phyloP scores from a whole-genome alignment of 2,113 vertebrate species.

The Bothrops jararaca region DNA sequence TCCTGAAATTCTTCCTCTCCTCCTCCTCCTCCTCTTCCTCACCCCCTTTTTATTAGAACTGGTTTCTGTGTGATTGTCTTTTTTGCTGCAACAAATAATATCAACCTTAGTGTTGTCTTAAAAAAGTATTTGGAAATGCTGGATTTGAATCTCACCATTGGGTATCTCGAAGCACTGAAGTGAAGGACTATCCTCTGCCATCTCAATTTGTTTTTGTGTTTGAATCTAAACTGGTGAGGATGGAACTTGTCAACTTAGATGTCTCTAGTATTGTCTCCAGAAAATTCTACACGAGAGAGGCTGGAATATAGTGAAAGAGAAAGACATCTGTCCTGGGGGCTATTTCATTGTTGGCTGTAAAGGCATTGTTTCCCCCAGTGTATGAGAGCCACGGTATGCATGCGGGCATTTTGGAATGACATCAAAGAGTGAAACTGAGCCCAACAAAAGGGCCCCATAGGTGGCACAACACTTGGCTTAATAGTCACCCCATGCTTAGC shows the following conservation, averaged over 20 bases:
- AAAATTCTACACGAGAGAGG: neutral
- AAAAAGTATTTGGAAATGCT: neutral
- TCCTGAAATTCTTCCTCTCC: neutral
- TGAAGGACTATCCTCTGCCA: neutral
- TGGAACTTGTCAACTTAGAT: constrained; percentile 6
- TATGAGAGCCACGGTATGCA: neutral
- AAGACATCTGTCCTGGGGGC: neutral
- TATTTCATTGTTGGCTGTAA: neutral
- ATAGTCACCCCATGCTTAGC: neutral
- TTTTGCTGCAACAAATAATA: neutral
- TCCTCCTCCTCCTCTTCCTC: neutral
- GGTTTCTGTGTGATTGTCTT: neutral
- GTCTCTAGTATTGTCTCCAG: neutral
- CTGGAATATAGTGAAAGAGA: neutral
- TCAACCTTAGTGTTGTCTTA: neutral
- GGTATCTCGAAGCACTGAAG: neutral
- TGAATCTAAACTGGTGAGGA: neutral
- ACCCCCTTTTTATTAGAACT: neutral
- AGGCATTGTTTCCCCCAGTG: neutral
- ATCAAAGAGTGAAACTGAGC: neutral
- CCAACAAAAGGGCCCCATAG: neutral
- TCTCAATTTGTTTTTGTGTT: neutral
- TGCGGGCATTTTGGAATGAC: neutral
- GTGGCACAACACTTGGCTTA: neutral
- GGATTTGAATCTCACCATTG: neutral